These are phyloP conservation scores for Drosophila neotestacea DNA, from an alignment of 2,888 invertebrate species.

Conservation along the genomic window DNA sequence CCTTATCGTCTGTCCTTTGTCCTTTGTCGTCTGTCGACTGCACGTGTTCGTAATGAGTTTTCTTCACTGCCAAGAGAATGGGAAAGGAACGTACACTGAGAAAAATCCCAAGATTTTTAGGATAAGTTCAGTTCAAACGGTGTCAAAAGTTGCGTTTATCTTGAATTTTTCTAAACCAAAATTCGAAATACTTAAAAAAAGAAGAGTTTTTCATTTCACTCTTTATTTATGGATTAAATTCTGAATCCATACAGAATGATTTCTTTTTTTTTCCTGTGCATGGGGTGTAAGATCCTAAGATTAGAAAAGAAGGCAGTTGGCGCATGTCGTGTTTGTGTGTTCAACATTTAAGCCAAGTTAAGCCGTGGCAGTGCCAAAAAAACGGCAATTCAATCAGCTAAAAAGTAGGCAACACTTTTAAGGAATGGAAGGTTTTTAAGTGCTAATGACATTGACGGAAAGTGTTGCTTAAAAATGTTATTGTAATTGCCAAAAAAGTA, in stretches of 20 bases:
- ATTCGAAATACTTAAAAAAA: no score
- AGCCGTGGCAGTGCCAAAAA: neutral
- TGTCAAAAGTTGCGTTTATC: no score
- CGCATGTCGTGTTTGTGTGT: neutral
- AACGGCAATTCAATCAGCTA: conserved; percentile 49
- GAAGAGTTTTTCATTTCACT: no score
- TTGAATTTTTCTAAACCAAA: no score
- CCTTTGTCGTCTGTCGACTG: conserved; percentile 15
- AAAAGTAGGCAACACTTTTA: conserved; percentile 45
- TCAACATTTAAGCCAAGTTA: conserved; percentile 1
- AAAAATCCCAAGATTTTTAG: no score
- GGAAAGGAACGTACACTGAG: neutral
- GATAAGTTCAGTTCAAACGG: no score
- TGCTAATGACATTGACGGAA: conserved; percentile 24
- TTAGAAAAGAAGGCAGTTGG: neutral
- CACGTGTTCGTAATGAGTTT: conserved; percentile 61
- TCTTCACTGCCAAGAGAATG: neutral
- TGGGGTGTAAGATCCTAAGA: no score
- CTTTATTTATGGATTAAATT: no score
- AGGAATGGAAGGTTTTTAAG: conserved; percentile 1
- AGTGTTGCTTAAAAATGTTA: neutral
- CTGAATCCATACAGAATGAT: no score
- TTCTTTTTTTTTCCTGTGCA: no score
- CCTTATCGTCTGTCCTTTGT: conserved; percentile 3
- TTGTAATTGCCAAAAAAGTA: neutral